A percentile compares a stretch with the other conserved stretches of the same genome.
Conservation (phyloP, 2,797 vertebrate genomes). For the Lithobates sylvaticus region DNA sequence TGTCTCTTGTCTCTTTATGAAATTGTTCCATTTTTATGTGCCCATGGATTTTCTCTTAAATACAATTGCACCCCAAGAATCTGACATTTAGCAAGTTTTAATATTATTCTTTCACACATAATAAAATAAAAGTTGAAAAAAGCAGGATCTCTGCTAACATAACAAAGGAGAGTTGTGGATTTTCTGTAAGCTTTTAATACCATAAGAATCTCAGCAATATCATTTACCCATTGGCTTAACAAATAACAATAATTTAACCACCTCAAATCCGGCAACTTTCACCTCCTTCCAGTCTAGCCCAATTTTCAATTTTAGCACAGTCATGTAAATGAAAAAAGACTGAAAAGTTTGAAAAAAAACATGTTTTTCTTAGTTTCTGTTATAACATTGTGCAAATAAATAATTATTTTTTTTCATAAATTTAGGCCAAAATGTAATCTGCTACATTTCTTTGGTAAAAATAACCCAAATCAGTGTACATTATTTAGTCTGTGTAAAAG, state of each 20-base stretch:
- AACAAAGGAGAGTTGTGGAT: conserved; percentile 33
- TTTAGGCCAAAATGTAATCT: no score
- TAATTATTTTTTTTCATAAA: no score
- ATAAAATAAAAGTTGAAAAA: conserved; percentile 42
- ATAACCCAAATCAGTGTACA: no score
- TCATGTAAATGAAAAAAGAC: no score
- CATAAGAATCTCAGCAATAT: not conserved
- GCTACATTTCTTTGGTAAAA: no score
- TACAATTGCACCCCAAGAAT: conserved; percentile 58
- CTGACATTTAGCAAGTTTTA: conserved; percentile 56
- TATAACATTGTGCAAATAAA: no score
- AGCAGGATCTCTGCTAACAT: conserved; percentile 10
- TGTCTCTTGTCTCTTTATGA: conserved; percentile 45
- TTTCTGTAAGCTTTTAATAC: not conserved
- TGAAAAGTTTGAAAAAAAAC: no score
- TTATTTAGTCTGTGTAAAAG: no score
- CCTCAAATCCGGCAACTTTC: no score
- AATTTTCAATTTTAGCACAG: no score
- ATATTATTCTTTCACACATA: conserved; percentile 42
- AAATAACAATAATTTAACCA: not conserved
- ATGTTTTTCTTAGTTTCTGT: no score
- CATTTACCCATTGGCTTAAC: not conserved
- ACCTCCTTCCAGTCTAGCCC: no score
- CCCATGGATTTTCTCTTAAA: conserved; percentile 35
- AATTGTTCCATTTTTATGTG: conserved; percentile 30